Evolutionary conservation across 1,140 invertebrate genomes (phyloP), one percentile per base, ranked within the genome.

Genomic region (Drosophila ficusphila): DNA sequence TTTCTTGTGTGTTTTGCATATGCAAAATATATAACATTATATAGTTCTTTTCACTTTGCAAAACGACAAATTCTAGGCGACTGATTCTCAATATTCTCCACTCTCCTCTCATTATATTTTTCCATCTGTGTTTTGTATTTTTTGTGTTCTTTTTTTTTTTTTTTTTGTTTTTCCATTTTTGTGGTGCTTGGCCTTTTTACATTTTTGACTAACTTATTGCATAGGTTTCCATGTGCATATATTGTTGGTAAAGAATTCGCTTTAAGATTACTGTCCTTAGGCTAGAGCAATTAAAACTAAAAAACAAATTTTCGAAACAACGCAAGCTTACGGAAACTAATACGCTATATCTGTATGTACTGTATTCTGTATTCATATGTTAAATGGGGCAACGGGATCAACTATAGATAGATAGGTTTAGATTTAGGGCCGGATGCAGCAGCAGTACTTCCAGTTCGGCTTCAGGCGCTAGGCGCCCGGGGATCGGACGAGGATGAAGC

Each of bases 21-120:
- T 86, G 81, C 81, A 86, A 86, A 86, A 86, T 86, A 86, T 86
- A 76, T 86, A 85, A 85, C 81, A 65, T 86, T 86, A 76, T 81
- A 85, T 85, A 76, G 51, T 83, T 41, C 56, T 56, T 34, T 49
- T 67, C 60, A 52, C 62, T 64, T 82, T 68, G 56, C 74, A 73
- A 77, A 73, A 72, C 58, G 78, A 82, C 73, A 81, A 71, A 81
- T 69, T 76, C 52, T 68, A 65, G 60, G 29, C 46, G 60, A 51
- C 44, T 64, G 60, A 67, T 67, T 67, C 47, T 67, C 44, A 41
- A 49, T 65, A 51, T 67, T 31, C 41, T 39, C 34, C 44, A 51
- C 46, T 49, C 34, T 41, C 39, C 48, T 44, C 25, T 52, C 34
- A 2, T 58, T 34, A 36, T 48, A 25, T 77, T 72, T 54, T 47